phyloP scores from a whole-genome alignment of 2,797 vertebrate species.

The Morelia viridis region DNA sequence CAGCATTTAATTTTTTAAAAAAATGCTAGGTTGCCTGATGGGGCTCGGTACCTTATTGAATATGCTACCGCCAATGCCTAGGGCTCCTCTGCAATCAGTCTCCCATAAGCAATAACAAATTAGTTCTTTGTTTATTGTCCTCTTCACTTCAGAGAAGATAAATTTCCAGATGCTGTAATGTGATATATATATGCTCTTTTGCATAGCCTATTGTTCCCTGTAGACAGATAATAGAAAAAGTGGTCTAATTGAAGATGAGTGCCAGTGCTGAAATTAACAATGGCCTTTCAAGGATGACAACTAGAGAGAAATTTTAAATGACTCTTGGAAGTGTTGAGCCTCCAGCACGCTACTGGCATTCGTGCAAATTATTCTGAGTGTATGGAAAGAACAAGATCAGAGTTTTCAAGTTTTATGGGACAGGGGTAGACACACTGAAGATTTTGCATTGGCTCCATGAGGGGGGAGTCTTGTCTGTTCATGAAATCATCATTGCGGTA shows the following conservation, averaged over 20 bases:
- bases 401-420: not conserved
- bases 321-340: not conserved
- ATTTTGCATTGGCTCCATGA: not conserved
- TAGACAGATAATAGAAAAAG: not conserved
- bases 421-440: not conserved
- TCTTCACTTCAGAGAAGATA: constrained; percentile 10
- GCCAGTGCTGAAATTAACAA: not conserved
- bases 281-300: not conserved
- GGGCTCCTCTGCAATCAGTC: not conserved
- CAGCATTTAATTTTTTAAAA: not conserved
- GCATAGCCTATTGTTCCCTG: constrained; percentile 3
- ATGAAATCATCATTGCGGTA: not conserved
- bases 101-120: constrained; percentile 20
- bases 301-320: not conserved
- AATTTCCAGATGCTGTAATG: constrained; percentile 14
- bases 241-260: not conserved
- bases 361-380: not conserved
- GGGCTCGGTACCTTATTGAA: not conserved
- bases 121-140: constrained; percentile 9
- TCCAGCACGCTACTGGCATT: not conserved
- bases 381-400: not conserved
- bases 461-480: not conserved
- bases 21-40: not conserved
- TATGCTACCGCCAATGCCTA: not conserved
- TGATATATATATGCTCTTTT: constrained; percentile 8